Conservation (phyloP, 2,888 invertebrate species). For the Ptilodon capucinus region DNA sequence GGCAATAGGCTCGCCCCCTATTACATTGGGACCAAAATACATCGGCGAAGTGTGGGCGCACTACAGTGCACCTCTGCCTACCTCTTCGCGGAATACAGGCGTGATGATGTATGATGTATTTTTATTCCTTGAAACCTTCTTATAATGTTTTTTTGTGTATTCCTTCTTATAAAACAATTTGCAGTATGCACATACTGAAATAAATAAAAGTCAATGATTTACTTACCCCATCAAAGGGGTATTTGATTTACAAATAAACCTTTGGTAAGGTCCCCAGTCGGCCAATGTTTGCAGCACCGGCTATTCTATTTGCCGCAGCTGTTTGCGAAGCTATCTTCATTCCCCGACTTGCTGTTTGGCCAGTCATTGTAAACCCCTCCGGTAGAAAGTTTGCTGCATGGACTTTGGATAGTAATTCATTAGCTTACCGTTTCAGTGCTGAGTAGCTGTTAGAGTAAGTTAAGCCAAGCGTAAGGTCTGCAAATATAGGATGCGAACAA, state of each 20-base stretch:
- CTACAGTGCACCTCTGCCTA: too few relatives aligned
- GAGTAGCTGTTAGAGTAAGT: neutral
- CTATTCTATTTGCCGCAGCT: constrained; percentile 2
- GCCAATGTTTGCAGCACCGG: neutral
- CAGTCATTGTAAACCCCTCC: neutral
- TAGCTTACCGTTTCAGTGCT: neutral
- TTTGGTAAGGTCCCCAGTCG: neutral
- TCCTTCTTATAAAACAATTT: too few relatives aligned
- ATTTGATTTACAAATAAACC: neutral
- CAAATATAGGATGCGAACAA: too few relatives aligned
- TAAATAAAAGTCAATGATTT: too few relatives aligned
- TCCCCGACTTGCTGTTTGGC: neutral
- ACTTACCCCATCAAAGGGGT: neutral
- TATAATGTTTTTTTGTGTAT: too few relatives aligned
- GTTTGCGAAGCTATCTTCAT: neutral
- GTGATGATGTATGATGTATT: too few relatives aligned
- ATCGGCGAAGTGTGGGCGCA: too few relatives aligned
- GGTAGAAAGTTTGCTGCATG: neutral
- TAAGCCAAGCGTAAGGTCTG: neutral
- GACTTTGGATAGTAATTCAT: neutral
- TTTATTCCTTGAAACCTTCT: too few relatives aligned
- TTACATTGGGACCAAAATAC: too few relatives aligned
- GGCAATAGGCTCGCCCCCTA: too few relatives aligned
- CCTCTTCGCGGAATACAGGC: too few relatives aligned
- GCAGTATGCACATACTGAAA: too few relatives aligned